Conservation (phyloP, 2,888 invertebrate species). For the Zaprionus bogoriensis region DNA sequence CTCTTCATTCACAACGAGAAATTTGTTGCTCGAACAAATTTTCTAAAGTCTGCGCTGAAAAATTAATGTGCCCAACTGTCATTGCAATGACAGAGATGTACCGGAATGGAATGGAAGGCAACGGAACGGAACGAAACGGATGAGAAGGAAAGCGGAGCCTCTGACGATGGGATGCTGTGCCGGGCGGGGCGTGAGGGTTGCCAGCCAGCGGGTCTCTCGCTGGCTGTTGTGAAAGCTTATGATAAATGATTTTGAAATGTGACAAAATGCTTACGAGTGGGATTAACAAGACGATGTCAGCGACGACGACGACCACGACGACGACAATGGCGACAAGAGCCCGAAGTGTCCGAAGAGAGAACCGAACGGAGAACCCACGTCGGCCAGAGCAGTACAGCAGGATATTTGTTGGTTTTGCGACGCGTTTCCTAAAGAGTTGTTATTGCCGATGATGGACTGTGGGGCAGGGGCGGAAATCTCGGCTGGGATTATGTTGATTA, state of each 20-base stretch:
- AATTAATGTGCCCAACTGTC: slow-evolving; percentile 74
- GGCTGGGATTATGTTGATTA: slow-evolving; percentile 55
- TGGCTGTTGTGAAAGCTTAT: slow-evolving; percentile 71
- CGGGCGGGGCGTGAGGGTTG: slow-evolving; percentile 53
- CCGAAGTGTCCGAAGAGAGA: not conserved
- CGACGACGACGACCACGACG: slow-evolving; percentile 27
- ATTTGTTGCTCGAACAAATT: slow-evolving; percentile 68
- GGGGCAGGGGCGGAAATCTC: slow-evolving; percentile 19
- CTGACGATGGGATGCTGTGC: slow-evolving; percentile 25
- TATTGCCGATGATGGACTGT: too few species aligned
- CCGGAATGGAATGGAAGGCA: slow-evolving; percentile 42
- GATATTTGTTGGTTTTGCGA: slow-evolving; percentile 30
- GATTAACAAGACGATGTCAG: slow-evolving; percentile 68
- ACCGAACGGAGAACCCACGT: too few species aligned
- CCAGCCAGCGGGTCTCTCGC: slow-evolving; percentile 2
- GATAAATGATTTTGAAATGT: slow-evolving; percentile 81
- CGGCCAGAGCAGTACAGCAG: slow-evolving; percentile 27
- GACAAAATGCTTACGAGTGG: slow-evolving; percentile 79
- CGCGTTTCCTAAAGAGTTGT: slow-evolving; percentile 39
- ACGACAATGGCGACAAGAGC: slow-evolving; percentile 4
- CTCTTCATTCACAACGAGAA: slow-evolving; percentile 40
- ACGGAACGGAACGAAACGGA: not conserved
- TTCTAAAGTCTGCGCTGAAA: slow-evolving; percentile 73
- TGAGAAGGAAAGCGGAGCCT: too few species aligned
- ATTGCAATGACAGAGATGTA: slow-evolving; percentile 69